Percentiles rank a stretch among this genome's conserved stretches.
These are phyloP conservation scores for Poicephalus gulielmi DNA, from an alignment of 2,113 vertebrate species.

Conservation along the genomic window DNA sequence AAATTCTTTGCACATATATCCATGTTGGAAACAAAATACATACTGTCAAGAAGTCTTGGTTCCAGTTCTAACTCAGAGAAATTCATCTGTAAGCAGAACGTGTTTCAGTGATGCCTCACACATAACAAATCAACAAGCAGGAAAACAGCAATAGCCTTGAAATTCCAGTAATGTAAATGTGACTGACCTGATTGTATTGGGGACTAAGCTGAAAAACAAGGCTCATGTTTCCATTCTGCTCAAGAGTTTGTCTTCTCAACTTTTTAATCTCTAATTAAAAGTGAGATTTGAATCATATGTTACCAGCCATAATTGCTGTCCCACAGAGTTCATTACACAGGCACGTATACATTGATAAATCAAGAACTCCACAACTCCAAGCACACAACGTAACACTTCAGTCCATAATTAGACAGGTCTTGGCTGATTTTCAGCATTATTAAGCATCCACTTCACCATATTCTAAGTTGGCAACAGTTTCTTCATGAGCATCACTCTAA, in stretches of 20 bases:
- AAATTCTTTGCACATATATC: neutral
- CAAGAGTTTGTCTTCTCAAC: neutral
- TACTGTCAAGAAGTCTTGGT: neutral
- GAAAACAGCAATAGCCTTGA: neutral
- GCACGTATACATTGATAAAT: neutral
- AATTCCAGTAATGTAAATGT: neutral
- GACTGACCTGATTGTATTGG: neutral
- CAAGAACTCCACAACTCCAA: constrained; percentile 2
- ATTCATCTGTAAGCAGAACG: neutral
- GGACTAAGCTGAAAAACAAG: neutral
- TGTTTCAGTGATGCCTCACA: neutral
- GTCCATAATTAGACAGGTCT: neutral
- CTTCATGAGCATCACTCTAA: neutral
- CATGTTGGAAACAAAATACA: neutral
- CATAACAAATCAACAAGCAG: neutral
- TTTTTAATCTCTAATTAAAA: neutral
- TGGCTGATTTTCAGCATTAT: constrained; percentile 39
- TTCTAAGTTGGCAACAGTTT: constrained; percentile 28
- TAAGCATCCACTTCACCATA: neutral
- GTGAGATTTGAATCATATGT: neutral
- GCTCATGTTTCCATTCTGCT: neutral
- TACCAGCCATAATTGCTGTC: neutral
- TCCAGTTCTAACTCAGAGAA: neutral
- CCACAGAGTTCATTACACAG: neutral
- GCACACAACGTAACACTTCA: neutral